phyloP scores from a whole-genome alignment of 2,113 vertebrate genomes.

The Otolemur garnettii region DNA sequence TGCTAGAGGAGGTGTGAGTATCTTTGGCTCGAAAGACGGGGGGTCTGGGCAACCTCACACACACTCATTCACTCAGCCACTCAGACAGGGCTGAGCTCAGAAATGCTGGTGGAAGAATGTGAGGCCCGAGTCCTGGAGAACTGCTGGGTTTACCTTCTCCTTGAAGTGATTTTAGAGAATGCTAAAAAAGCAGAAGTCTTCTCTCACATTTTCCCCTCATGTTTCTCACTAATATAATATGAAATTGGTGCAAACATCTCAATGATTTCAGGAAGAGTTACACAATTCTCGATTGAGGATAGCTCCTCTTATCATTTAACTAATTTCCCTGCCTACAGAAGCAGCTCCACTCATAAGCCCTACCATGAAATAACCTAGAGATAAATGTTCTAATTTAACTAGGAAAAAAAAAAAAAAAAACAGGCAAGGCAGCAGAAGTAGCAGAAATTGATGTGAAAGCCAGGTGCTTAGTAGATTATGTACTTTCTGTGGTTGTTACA shows the following conservation, averaged over 20 bases:
- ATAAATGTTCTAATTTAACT: background rate
- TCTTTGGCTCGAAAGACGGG: background rate
- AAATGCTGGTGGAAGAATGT: background rate
- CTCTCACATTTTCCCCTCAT: background rate
- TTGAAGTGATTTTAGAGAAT: constrained; percentile 47
- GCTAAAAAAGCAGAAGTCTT: background rate
- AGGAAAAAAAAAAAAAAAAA: background rate
- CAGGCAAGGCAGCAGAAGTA: background rate
- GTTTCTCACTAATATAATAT: constrained; percentile 22
- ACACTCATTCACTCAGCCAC: background rate
- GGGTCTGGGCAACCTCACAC: background rate
- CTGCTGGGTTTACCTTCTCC: background rate
- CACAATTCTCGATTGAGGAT: background rate
- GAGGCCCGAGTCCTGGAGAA: background rate
- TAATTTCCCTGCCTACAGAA: background rate
- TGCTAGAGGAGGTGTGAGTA: background rate
- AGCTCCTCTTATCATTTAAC: background rate
- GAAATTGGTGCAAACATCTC: background rate
- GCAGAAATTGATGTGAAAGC: background rate
- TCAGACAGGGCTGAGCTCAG: background rate
- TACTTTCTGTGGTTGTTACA: background rate
- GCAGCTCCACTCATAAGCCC: background rate
- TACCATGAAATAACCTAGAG: background rate
- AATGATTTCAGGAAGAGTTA: constrained; percentile 35
- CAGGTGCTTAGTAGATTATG: background rate